These are phyloP conservation scores for Leptinotarsa peninsularis DNA, from an alignment of 2,888 invertebrate genomes.

Conservation along the genomic window DNA sequence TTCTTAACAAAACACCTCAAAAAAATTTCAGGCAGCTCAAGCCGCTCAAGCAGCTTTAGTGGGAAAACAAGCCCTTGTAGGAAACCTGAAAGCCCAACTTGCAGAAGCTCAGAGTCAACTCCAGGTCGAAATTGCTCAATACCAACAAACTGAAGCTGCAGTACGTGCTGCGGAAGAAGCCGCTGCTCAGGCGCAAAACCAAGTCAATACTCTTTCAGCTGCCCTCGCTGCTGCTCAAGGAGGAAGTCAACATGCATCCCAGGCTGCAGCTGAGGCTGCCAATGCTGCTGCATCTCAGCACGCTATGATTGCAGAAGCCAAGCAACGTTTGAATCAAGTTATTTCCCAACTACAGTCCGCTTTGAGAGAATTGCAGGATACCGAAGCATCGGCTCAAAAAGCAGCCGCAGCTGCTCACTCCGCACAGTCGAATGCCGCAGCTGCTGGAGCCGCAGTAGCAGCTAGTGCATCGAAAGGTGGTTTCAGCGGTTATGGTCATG, in stretches of 20 bases:
- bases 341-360: constrained; percentile 76
- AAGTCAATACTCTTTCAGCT: constrained; percentile 75
- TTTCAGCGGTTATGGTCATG: constrained; percentile 28
- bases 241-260: constrained; percentile 46
- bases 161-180: constrained; percentile 77
- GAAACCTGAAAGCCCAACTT: constrained; percentile 75
- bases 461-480: constrained; percentile 41
- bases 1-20: too few relatives aligned
- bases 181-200: constrained; percentile 77
- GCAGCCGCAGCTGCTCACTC: constrained; percentile 75
- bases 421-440: constrained; percentile 79
- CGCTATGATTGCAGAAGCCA: constrained; percentile 67
- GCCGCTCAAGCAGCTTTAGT: constrained; percentile 73
- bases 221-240: constrained; percentile 68
- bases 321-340: constrained; percentile 73
- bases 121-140: constrained; percentile 75
- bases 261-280: constrained; percentile 47
- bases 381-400: constrained; percentile 75
- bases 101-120: constrained; percentile 75
- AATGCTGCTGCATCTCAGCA: constrained; percentile 50
- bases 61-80: constrained; percentile 69
- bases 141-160: constrained; percentile 77
- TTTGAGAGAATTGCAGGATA: constrained; percentile 77
- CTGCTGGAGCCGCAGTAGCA: constrained; percentile 62
- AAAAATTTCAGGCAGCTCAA: constrained; percentile 69